Evolutionary conservation across 2,113 vertebrate genomes (phyloP).

Genomic region (Xiphorhynchus elegans): DNA sequence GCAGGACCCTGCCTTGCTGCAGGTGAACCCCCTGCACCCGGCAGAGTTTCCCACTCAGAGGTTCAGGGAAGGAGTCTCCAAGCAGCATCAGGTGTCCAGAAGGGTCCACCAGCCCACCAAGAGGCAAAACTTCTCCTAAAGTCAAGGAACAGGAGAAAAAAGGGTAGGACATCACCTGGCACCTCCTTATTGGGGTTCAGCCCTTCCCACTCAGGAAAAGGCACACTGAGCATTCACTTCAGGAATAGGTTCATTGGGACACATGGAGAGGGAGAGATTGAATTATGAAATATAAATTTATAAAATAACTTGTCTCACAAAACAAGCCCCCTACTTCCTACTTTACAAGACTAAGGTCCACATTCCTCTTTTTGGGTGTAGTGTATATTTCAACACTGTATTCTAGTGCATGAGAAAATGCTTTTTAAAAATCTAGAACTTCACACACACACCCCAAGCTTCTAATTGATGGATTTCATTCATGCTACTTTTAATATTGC

Average conservation of each 20-base stretch:
- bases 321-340: neutral
- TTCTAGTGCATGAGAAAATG: neutral
- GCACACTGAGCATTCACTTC: neutral
- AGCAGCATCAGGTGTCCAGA: slow-evolving; percentile 67
- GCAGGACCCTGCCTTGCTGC: slow-evolving; percentile 63
- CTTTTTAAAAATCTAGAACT: neutral
- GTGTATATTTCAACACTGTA: neutral
- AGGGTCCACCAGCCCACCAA: slow-evolving; percentile 76
- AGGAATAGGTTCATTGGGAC: neutral
- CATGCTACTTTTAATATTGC: neutral
- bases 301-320: neutral
- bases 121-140: slow-evolving; percentile 81
- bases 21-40: slow-evolving; percentile 75
- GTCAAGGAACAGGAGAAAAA: neutral
- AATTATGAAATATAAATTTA: neutral
- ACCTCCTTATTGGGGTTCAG: neutral
- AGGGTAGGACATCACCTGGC: neutral
- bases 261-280: neutral
- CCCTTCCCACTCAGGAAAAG: neutral
- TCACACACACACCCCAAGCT: too few relatives aligned
- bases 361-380: neutral
- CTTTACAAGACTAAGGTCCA: neutral
- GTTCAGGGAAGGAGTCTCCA: slow-evolving; percentile 81
- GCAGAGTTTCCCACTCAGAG: slow-evolving; percentile 79
- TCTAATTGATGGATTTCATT: neutral